Base-by-base conservation (phyloP, 2,113 vertebrate genomes). In the Chloroceryle aenea region DNA sequence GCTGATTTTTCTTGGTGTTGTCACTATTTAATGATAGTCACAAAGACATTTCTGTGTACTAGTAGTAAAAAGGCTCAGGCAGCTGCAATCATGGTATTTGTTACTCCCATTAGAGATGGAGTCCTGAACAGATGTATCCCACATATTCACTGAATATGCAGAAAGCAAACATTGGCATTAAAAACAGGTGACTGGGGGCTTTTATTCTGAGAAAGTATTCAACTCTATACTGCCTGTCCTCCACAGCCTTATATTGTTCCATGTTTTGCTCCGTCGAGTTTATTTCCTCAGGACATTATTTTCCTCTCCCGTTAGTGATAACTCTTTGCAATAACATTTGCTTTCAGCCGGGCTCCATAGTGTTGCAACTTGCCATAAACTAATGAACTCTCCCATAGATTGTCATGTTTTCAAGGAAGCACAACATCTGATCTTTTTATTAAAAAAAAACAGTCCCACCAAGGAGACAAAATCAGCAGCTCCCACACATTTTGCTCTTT, bases 301-400 rank as follows among this genome's bases (percentile, higher is more conserved):
- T 86, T 91, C 90, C 59, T 94, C 93, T 92, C 82, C 67, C 75
- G 7, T 76, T 34, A 94, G 87, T 56, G 87, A 96, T 93, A 95
- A 93, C 85, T 95, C 95, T 73, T 55, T 85, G 83, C 80, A 94
- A 93, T 94, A 94, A 95, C 90, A 81, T 93, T 95, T 92, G 73
- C 95, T 93, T 94, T 88, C 93, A 80, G 50, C 85, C 5, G 2
- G 74, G 58, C 69, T 93, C 55, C 72, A 22, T 64, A 23, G 76
- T 16, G 29, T 52, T 95, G 82, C 80, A 91, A 34, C 59, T 92
- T 66, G 79, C 91, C 84, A 32, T 93, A 95, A 96, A 93, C 94
- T 93, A 92, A 92, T 89, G 95, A 96, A 90, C 95, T 95, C 94
- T 96, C 94, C 91, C 83, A 86, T 92, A 88, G 93, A 84, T 55